phyloP scores from a whole-genome alignment of 2,797 vertebrate species.

The Acanthornis magna region DNA sequence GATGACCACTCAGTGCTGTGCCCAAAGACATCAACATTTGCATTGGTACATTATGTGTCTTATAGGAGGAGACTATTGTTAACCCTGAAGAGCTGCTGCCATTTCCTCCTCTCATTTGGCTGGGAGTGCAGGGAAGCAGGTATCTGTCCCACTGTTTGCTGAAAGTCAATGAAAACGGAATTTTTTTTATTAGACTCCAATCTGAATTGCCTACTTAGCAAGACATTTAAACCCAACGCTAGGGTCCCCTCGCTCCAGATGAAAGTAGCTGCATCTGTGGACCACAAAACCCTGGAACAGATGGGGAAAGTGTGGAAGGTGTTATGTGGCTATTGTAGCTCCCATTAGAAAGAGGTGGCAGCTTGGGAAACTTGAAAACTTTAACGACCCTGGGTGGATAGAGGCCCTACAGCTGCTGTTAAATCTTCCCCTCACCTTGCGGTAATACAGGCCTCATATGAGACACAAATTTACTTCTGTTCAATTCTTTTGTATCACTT shows the following conservation, averaged over 20 bases:
- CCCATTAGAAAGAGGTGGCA: slow-evolving; percentile 23
- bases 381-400: background rate
- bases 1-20: background rate
- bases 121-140: background rate
- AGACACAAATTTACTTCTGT: background rate
- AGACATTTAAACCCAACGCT: background rate
- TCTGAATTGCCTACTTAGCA: background rate
- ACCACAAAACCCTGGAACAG: slow-evolving; percentile 19
- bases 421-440: background rate
- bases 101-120: background rate
- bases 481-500: background rate
- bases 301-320: background rate
- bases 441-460: background rate
- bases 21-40: background rate
- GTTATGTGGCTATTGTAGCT: background rate
- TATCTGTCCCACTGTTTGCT: background rate
- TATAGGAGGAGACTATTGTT: background rate
- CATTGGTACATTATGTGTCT: background rate
- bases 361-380: slow-evolving; percentile 46
- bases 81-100: background rate
- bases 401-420: background rate
- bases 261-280: background rate
- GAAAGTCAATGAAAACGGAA: background rate
- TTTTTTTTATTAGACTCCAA: background rate
- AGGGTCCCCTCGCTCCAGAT: rapidly evolving